These are phyloP conservation scores for Eubucco bourcierii DNA, from an alignment of 2,113 vertebrate genomes.

Conservation along the genomic window DNA sequence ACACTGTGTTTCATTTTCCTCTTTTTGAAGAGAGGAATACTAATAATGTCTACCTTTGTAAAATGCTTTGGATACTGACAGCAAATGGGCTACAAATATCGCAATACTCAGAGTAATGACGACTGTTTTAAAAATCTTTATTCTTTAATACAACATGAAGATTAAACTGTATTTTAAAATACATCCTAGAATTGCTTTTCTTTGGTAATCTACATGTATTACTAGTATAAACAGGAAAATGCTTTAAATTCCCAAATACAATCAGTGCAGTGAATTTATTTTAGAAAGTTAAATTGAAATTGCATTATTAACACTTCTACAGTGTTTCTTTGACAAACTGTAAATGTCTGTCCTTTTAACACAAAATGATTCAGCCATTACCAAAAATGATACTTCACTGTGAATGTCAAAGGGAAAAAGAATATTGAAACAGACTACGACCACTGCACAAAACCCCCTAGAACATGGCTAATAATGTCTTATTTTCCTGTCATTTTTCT, in stretches of 20 bases:
- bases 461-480: slow-evolving; percentile 58
- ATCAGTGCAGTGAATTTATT: not conserved
- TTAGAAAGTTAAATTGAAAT: slow-evolving; percentile 37
- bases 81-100: slow-evolving; percentile 2
- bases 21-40: not conserved
- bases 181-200: slow-evolving; percentile 21
- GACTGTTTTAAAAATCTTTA: slow-evolving; percentile 19
- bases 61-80: slow-evolving; percentile 30
- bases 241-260: slow-evolving; percentile 31
- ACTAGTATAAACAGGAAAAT: slow-evolving; percentile 27
- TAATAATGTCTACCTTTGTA: slow-evolving; percentile 7
- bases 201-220: slow-evolving; percentile 19
- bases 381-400: slow-evolving; percentile 54
- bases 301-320: slow-evolving; percentile 47
- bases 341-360: slow-evolving; percentile 36
- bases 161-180: slow-evolving; percentile 11
- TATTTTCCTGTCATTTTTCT: slow-evolving; percentile 72
- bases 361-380: slow-evolving; percentile 61
- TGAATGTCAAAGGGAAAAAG: slow-evolving; percentile 65
- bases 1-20: not conserved
- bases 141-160: slow-evolving; percentile 4
- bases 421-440: slow-evolving; percentile 48
- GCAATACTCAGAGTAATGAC: slow-evolving; percentile 22
- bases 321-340: slow-evolving; percentile 34
- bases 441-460: slow-evolving; percentile 27